These are phyloP conservation scores for Danionella dracula DNA, from an alignment of 2,797 vertebrate species.

Conservation along the genomic window DNA sequence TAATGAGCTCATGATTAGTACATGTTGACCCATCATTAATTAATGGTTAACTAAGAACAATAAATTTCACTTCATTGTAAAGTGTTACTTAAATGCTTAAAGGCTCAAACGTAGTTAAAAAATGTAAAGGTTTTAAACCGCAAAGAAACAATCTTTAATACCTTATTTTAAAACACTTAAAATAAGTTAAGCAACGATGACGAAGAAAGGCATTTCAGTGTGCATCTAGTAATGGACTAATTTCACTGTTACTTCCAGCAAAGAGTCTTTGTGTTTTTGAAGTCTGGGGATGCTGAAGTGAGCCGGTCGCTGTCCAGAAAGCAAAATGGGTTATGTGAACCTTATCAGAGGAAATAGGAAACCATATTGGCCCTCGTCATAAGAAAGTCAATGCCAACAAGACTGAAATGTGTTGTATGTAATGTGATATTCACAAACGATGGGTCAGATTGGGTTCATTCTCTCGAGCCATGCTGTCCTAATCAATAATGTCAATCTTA, in stretches of 20 bases:
- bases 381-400: not conserved
- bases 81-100: too few relatives aligned
- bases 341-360: constrained; percentile 2
- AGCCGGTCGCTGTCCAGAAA: not conserved
- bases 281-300: not conserved
- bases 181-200: too few relatives aligned
- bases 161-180: too few relatives aligned
- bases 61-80: too few relatives aligned
- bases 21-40: too few relatives aligned
- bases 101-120: too few relatives aligned
- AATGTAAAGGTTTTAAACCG: too few relatives aligned
- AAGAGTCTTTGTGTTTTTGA: not conserved
- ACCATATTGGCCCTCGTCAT: not conserved
- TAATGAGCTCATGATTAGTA: too few relatives aligned
- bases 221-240: too few relatives aligned
- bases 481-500: constrained; percentile 26
- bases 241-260: not conserved
- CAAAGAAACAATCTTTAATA: too few relatives aligned
- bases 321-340: not conserved
- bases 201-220: too few relatives aligned
- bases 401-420: not conserved
- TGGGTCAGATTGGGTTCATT: constrained; percentile 1
- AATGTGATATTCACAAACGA: not conserved
- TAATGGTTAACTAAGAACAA: too few relatives aligned
- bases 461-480: not conserved